Evolutionary conservation across 2,888 invertebrate genomes (phyloP).

Genomic region (Agrenia bidenticulata): DNA sequence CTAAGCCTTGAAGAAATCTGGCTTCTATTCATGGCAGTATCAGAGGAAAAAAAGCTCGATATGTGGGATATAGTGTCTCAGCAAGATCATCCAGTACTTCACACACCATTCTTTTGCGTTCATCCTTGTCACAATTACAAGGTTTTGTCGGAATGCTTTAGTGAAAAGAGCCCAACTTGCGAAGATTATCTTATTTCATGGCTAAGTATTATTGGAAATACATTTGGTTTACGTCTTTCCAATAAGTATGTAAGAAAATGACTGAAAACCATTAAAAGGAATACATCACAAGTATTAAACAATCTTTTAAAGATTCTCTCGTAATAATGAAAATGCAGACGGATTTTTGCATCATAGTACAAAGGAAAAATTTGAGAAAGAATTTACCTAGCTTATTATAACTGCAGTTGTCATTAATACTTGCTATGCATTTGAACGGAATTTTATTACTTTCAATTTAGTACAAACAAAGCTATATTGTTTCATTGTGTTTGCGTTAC

Average conservation of each 20-base stretch:
- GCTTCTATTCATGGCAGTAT: neutral
- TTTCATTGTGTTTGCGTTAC: too few species aligned
- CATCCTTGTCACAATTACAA: conserved; percentile 43
- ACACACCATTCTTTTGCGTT: conserved; percentile 41
- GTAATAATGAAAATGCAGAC: too few species aligned
- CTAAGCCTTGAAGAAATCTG: conserved; percentile 37
- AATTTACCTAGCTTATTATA: too few species aligned
- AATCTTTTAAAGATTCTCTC: too few species aligned
- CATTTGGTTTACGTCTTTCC: conserved; percentile 12
- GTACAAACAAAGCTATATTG: too few species aligned
- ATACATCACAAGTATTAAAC: too few species aligned
- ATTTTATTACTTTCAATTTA: too few species aligned
- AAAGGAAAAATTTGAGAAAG: too few species aligned
- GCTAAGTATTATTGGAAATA: conserved; percentile 40
- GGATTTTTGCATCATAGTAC: too few species aligned
- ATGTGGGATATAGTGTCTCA: conserved; percentile 39
- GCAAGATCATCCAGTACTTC: conserved; percentile 44
- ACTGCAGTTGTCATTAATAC: too few species aligned
- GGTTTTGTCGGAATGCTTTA: conserved; percentile 25
- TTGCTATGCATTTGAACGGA: too few species aligned
- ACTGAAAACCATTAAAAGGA: too few species aligned
- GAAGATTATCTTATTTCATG: conserved; percentile 37
- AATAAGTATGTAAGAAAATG: neutral
- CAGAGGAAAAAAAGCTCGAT: conserved; percentile 4
- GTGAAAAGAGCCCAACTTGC: neutral